These are phyloP conservation scores for Stictonetta naevosa DNA, from an alignment of 2,113 vertebrate genomes.

Conservation along the genomic window DNA sequence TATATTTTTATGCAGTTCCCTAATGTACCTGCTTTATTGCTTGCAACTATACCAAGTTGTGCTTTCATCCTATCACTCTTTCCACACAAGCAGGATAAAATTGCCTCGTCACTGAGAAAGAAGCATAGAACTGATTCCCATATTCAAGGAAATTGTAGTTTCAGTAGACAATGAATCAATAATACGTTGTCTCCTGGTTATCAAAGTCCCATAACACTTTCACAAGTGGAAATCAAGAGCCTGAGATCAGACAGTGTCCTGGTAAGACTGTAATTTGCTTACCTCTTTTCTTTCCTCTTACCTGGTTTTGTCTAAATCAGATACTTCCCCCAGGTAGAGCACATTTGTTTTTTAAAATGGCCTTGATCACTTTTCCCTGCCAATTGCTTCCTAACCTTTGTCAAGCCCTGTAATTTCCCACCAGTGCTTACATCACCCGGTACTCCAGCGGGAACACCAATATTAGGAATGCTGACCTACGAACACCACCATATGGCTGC, in stretches of 20 bases:
- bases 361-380: background rate
- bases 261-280: background rate
- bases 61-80: background rate
- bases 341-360: background rate
- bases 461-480: background rate
- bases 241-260: background rate
- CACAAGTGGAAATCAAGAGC: background rate
- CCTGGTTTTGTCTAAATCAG: background rate
- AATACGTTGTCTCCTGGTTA: background rate
- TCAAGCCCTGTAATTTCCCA: background rate
- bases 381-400: background rate
- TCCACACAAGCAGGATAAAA: background rate
- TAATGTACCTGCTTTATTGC: background rate
- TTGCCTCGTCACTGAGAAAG: background rate
- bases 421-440: accelerated
- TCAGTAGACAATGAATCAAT: background rate
- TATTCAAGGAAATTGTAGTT: background rate
- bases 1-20: background rate
- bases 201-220: background rate
- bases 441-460: background rate
- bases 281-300: background rate
- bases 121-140: background rate
- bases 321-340: background rate
- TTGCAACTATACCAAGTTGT: background rate
- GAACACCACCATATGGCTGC: background rate